Evolutionary conservation across 2,797 vertebrate genomes (phyloP).

Genomic region (Lateolabrax maculatus): DNA sequence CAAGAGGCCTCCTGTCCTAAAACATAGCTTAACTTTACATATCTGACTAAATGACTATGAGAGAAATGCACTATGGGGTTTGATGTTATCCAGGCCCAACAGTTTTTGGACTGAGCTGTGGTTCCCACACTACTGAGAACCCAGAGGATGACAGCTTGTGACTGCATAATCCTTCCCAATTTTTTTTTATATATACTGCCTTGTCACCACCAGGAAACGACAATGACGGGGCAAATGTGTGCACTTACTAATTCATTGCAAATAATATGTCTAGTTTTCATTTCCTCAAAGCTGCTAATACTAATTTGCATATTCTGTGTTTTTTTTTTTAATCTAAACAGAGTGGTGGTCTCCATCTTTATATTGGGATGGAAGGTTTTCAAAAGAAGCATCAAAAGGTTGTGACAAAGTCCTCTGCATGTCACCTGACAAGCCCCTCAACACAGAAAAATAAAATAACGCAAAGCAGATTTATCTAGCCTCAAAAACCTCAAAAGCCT

Average conservation of each 20-base stretch:
- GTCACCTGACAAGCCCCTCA: neutral
- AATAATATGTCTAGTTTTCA: neutral
- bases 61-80: neutral
- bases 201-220: neutral
- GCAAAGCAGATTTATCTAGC: neutral
- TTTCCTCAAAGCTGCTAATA: neutral
- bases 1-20: neutral
- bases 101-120: neutral
- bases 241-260: neutral
- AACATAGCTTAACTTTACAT: neutral
- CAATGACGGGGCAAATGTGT: conserved; percentile 7
- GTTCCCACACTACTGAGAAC: neutral
- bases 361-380: neutral
- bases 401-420: neutral
- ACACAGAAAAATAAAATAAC: neutral
- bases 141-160: neutral
- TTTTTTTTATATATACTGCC: conserved; percentile 12
- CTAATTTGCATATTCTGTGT: neutral
- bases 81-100: neutral
- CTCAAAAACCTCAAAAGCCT: neutral
- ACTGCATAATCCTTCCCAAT: neutral
- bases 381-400: neutral
- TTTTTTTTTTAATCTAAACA: neutral
- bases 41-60: neutral
- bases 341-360: neutral